These are phyloP conservation scores for Erynnis tages DNA, from an alignment of 2,888 invertebrate genomes.

Conservation along the genomic window DNA sequence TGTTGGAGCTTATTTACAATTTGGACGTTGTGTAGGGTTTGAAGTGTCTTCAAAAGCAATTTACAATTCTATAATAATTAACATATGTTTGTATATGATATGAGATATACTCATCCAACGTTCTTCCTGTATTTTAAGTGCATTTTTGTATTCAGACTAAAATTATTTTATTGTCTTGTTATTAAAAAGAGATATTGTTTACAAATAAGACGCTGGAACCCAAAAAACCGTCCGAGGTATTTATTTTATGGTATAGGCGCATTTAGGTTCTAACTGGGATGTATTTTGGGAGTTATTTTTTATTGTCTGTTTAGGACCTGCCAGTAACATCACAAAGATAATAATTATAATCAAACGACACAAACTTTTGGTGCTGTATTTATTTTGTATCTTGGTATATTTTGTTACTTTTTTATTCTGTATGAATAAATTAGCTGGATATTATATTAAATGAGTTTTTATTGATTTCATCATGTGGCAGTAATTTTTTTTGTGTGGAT, in stretches of 20 bases:
- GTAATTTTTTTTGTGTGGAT: too few species aligned
- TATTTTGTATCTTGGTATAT: constrained; percentile 20
- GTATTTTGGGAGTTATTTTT: constrained; percentile 32
- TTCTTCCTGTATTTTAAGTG: constrained; percentile 7
- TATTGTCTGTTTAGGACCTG: neutral
- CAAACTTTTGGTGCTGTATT: constrained; percentile 40
- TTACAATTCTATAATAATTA: constrained; percentile 1
- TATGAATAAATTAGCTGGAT: constrained; percentile 26
- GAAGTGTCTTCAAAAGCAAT: neutral
- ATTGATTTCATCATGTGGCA: too few species aligned
- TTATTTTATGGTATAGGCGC: constrained; percentile 37
- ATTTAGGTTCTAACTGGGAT: constrained; percentile 52
- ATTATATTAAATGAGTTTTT: constrained; percentile 10
- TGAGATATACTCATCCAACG: neutral
- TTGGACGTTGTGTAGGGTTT: constrained; percentile 9
- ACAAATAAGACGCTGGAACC: constrained; percentile 3
- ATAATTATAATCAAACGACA: constrained; percentile 33
- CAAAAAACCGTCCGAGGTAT: constrained; percentile 21
- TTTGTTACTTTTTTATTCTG: constrained; percentile 29
- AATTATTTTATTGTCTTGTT: neutral
- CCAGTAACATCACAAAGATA: constrained; percentile 50
- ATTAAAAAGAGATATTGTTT: neutral
- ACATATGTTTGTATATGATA: constrained; percentile 6
- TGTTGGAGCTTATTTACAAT: constrained; percentile 7
- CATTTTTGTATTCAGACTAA: neutral